Percentiles rank a stretch among this genome's conserved stretches.
phyloP scores from a whole-genome alignment of 2,797 vertebrate genomes.

The Labeo calbasu region DNA sequence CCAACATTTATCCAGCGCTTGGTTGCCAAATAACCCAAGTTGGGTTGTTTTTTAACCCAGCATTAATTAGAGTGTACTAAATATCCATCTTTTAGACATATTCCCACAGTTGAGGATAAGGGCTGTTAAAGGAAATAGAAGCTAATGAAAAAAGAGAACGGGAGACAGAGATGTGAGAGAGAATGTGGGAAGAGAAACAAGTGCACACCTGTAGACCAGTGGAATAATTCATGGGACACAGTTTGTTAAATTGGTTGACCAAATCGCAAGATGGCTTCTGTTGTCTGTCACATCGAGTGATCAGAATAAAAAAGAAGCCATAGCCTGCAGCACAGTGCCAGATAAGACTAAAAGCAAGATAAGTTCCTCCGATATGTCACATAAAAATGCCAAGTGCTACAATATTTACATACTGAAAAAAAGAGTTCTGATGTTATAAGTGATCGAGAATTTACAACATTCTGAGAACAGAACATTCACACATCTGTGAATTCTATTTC shows the following conservation, averaged over 20 bases:
- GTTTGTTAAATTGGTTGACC: neutral
- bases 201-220: neutral
- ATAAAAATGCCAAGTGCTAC: neutral
- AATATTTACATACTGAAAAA: neutral
- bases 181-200: neutral
- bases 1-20: no score
- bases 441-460: neutral
- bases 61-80: no score
- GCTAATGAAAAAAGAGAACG: neutral
- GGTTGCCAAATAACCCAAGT: no score
- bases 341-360: neutral
- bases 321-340: neutral
- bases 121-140: neutral
- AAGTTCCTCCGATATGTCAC: neutral
- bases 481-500: neutral
- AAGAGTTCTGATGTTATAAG: neutral
- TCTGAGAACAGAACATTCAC: neutral
- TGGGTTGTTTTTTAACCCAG: no score
- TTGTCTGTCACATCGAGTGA: neutral
- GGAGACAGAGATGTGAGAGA: neutral
- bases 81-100: neutral
- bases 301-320: constrained; percentile 2
- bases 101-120: neutral
- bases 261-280: neutral
- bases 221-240: neutral